Percentiles rank a stretch among this genome's conserved stretches.
phyloP scores from a whole-genome alignment of 2,113 vertebrate genomes.

The Casuarius casuarius region DNA sequence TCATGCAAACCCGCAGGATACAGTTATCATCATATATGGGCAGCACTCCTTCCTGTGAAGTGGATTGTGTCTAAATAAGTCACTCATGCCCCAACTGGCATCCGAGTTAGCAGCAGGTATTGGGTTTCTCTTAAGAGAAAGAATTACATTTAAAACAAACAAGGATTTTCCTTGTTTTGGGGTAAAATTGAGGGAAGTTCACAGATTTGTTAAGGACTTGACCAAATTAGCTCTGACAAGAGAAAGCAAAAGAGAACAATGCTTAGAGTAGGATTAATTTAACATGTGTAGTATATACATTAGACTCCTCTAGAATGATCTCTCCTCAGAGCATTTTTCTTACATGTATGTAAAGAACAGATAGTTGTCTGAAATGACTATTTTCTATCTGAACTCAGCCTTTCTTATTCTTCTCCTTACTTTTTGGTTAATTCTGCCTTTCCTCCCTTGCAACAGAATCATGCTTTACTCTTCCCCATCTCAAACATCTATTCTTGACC shows the following conservation, averaged over 20 bases:
- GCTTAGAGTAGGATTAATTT: not conserved
- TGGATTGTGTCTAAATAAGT: conserved; percentile 35
- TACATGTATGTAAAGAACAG: not conserved
- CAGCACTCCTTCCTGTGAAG: not conserved
- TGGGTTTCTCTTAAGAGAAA: not conserved
- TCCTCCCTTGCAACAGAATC: not conserved
- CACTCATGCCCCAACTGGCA: conserved; percentile 15
- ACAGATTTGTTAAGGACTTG: not conserved
- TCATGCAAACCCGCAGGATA: not conserved
- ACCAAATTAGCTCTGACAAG: not conserved
- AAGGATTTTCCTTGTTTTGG: not conserved
- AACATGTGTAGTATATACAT: not conserved
- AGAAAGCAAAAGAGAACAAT: not conserved
- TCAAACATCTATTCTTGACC: not conserved
- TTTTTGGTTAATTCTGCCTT: not conserved
- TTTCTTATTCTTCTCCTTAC: not conserved
- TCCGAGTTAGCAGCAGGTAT: not conserved
- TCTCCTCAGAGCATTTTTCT: not conserved
- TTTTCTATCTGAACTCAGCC: not conserved
- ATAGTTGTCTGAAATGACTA: not conserved
- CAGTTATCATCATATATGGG: not conserved
- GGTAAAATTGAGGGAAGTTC: not conserved
- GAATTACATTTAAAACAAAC: not conserved
- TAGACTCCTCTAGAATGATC: not conserved
- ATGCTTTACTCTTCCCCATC: not conserved